Evolutionary conservation across 2,888 invertebrate genomes (phyloP).

Genomic region (Agapostemon virescens): DNA sequence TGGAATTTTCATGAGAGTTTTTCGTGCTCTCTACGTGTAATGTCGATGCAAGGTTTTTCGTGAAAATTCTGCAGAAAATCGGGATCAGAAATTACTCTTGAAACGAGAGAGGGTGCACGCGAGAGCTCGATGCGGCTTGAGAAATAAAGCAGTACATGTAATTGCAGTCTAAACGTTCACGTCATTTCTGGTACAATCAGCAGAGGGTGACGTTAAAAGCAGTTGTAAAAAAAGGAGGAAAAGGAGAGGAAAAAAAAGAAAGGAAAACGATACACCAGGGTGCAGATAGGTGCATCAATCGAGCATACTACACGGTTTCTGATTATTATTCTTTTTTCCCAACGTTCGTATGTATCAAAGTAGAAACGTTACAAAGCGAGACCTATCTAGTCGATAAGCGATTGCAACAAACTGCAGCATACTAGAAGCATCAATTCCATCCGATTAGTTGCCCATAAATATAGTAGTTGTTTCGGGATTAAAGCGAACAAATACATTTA

Average conservation of each 20-base stretch:
- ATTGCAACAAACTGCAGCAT: slow-evolving; percentile 44
- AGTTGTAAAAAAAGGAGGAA: slow-evolving; percentile 45
- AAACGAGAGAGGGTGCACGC: slow-evolving; percentile 4
- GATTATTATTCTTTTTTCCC: slow-evolving; percentile 35
- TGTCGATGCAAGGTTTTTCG: not conserved
- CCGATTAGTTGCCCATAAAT: slow-evolving; percentile 24
- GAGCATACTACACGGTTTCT: slow-evolving; percentile 15
- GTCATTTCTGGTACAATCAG: slow-evolving; percentile 52
- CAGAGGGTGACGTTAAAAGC: slow-evolving; percentile 47
- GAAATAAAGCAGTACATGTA: slow-evolving; percentile 46
- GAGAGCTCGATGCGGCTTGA: slow-evolving; percentile 13
- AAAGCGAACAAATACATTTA: no score
- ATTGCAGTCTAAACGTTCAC: slow-evolving; percentile 51
- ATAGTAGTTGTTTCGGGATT: not conserved
- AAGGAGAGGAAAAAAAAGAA: not conserved
- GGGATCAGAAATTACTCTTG: slow-evolving; percentile 35
- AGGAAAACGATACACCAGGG: slow-evolving; percentile 11
- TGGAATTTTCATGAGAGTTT: slow-evolving; percentile 2
- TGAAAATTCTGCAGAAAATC: slow-evolving; percentile 18
- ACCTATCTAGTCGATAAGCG: slow-evolving; percentile 50
- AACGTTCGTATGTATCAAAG: slow-evolving; percentile 9
- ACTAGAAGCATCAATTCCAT: slow-evolving; percentile 45
- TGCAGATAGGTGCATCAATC: slow-evolving; percentile 40
- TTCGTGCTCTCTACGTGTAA: not conserved
- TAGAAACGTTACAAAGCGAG: slow-evolving; percentile 42